Percentiles rank a stretch among this genome's conserved stretches.
phyloP scores from a whole-genome alignment of 2,888 invertebrate genomes.

The Argynnis bischoffii region DNA sequence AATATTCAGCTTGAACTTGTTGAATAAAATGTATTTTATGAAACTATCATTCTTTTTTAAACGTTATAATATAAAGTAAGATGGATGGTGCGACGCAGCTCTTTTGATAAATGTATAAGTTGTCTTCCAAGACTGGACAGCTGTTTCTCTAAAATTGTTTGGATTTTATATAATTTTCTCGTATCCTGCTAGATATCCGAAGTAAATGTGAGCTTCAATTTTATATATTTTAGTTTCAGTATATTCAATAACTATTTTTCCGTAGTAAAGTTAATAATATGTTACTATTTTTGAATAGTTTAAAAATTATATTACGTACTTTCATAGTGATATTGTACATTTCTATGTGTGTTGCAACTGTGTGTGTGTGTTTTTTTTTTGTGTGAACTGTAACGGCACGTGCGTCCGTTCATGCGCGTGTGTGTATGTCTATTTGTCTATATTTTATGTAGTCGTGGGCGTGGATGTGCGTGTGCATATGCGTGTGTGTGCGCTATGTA shows the following conservation, averaged over 20 bases:
- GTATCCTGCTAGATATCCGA: neutral
- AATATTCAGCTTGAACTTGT: neutral
- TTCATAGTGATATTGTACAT: no score
- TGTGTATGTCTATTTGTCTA: no score
- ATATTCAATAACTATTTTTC: neutral
- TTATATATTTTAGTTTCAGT: neutral
- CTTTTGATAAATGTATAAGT: constrained; percentile 20
- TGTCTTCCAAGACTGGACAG: constrained; percentile 6
- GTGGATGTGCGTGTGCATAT: no score
- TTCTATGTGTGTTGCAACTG: no score
- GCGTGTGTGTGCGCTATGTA: no score
- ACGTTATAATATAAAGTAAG: constrained; percentile 12
- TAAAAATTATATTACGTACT: no score
- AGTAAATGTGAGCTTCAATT: neutral
- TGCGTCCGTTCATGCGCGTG: no score
- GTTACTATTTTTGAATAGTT: no score
- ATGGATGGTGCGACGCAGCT: constrained; percentile 17
- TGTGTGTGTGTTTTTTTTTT: no score
- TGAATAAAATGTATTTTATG: constrained; percentile 3
- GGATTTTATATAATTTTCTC: constrained; percentile 3
- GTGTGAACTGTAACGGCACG: no score
- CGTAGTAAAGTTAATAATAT: no score
- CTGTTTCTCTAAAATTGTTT: constrained; percentile 4
- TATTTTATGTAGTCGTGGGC: no score
- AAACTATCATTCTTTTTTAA: constrained; percentile 17